Conservation (phyloP, 1,140 invertebrate genomes). For the Drosophila saltans region DNA sequence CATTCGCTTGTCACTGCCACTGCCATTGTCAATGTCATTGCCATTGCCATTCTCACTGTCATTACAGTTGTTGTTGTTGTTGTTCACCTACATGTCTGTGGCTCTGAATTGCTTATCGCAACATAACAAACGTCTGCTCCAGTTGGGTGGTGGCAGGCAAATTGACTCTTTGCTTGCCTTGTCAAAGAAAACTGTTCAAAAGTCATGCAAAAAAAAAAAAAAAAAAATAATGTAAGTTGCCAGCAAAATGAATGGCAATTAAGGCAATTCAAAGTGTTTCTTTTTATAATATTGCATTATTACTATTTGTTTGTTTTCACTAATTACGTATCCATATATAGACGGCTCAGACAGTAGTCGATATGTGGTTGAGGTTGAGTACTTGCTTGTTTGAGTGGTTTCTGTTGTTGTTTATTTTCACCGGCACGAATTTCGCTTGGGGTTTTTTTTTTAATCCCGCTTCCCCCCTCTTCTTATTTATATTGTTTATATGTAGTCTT, state of each 20-base stretch:
- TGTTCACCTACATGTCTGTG: background rate
- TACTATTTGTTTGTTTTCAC: slow-evolving; percentile 49
- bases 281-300: slow-evolving; percentile 33
- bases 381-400: slow-evolving; percentile 24
- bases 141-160: slow-evolving; percentile 30
- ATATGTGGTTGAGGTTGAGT: slow-evolving; percentile 23
- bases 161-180: slow-evolving; percentile 46
- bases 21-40: background rate
- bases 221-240: slow-evolving; percentile 44
- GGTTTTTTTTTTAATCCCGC: slow-evolving; percentile 8
- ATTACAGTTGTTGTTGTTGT: background rate
- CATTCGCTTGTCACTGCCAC: slow-evolving; percentile 4
- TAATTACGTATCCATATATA: slow-evolving; percentile 54
- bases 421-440: slow-evolving; percentile 65
- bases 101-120: slow-evolving; percentile 14
- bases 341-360: slow-evolving; percentile 31
- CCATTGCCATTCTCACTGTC: background rate
- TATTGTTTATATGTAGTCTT: slow-evolving; percentile 31
- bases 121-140: slow-evolving; percentile 26
- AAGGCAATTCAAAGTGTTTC: slow-evolving; percentile 44
- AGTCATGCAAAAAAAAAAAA: slow-evolving; percentile 48
- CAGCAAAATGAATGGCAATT: slow-evolving; percentile 53
- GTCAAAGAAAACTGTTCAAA: slow-evolving; percentile 37
- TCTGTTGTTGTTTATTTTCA: slow-evolving; percentile 72
- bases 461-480: slow-evolving; percentile 16